Evolutionary conservation across 2,797 vertebrate species (phyloP), one percentile per base, ranked within the genome.

Genomic region (Vespertilio murinus): DNA sequence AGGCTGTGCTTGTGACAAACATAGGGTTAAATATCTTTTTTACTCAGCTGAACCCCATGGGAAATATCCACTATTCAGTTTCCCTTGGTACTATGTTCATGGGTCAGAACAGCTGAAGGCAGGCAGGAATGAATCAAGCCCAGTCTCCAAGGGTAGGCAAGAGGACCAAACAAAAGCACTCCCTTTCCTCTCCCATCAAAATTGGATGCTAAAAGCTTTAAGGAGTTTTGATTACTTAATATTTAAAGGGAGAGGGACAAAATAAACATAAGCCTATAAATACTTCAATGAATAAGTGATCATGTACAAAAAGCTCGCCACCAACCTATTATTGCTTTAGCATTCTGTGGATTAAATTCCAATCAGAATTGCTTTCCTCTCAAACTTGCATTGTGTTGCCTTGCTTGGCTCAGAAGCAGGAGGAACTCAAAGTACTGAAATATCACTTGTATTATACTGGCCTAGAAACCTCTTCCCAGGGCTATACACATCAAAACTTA

Each of bases 291-390:
- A 59, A 67, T 6, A 85, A 82, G 0, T 61, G 61, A 87, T 93
- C 80, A 75, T 71, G 30, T 91, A 90, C 40, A 77, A 82, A 94
- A 56, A 88, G 23, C 38, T 88, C 35, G 23, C 20, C 38, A 80
- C 25, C 80, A 87, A 81, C 28, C 47, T 81, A 82, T 75, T 40
- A 94, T 85, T 94, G n/a, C 88, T 94, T 94, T 82, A 3, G 75
- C 86, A 91, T 96, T 97, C 82, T 0, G 0, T 94, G 96, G 88
- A 96, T 97, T 96, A 69, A 74, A 95, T 95, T 95, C 96, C 96
- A 98, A 97, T 94, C 97, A 97, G 89, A 97, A 96, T 25, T 78
- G 14, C 40, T 91, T 93, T 95, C 95, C 95, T 98, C 96, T 96
- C 96, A 96, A 97, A 97, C 82, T 96, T 96, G 56, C 94, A 83